phyloP scores from a whole-genome alignment of 2,113 vertebrate genomes.

The Pteronura brasiliensis region DNA sequence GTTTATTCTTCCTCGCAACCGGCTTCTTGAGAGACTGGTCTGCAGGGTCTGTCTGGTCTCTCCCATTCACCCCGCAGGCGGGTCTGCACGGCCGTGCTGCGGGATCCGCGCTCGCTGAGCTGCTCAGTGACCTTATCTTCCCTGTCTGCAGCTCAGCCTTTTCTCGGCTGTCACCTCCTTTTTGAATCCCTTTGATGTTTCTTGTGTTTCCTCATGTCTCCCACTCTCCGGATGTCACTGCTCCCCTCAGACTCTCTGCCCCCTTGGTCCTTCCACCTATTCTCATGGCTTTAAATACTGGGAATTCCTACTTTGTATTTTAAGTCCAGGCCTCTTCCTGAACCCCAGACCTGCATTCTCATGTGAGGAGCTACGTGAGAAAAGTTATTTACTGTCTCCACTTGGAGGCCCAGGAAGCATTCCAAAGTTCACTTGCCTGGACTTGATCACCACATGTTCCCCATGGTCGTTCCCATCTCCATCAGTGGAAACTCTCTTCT shows the following conservation, averaged over 20 bases:
- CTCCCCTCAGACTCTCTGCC: background rate
- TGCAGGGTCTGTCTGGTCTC: background rate
- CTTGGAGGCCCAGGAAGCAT: rapidly evolving
- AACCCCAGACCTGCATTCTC: background rate
- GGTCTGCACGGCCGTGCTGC: rapidly evolving
- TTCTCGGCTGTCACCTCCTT: background rate
- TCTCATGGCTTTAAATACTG: background rate
- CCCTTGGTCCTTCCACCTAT: background rate
- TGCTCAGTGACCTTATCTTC: rapidly evolving
- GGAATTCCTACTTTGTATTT: background rate
- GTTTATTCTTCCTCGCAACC: background rate
- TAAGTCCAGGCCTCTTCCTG: background rate
- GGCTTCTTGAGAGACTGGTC: background rate
- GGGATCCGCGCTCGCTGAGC: background rate
- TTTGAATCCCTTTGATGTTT: background rate
- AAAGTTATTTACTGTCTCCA: rapidly evolving
- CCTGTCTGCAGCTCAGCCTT: background rate
- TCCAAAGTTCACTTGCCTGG: too few relatives aligned
- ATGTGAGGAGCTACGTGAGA: background rate
- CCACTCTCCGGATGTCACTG: background rate
- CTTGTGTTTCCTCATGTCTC: background rate
- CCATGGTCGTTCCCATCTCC: background rate
- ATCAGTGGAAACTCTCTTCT: background rate
- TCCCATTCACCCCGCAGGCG: background rate
- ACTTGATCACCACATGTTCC: background rate